Evolutionary conservation across 2,888 invertebrate genomes (phyloP), one percentile per base, ranked within the genome.

Genomic region (Eupeodes latifasciatus): DNA sequence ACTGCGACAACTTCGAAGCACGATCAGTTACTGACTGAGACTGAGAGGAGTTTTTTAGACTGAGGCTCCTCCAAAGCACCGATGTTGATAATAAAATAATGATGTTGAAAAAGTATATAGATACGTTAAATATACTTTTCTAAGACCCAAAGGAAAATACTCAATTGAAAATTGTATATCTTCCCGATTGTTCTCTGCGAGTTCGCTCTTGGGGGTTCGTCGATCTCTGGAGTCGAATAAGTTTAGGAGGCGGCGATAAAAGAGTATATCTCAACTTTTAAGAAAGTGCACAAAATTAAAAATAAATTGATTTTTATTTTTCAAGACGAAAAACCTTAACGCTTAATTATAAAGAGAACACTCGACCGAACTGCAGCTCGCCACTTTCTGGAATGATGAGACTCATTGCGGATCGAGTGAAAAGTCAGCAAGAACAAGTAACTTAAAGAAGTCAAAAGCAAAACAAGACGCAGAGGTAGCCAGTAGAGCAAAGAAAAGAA

Each of bases 301-400:
- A 78, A 75, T 79, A 40, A 34, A 34, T 27, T 14, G 6, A 7
- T 59, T 14, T 59, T 11, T 11, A 12, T 47, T 47, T 47, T 69
- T 82, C 40, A 5, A 55, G 55, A 55, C 14, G 36, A 40, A 88
- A 81, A 88, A 81, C 78, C 78, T 27, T 27, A 27, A 78, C 88
- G 88, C 75, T 74, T 77, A 88, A 74, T 75, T 75, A 27, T 27
- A 88, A 85, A 85, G 78, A 85, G 85, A 88, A 88, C 88, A 79
- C 44, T 78, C 69, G 81, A 88, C 88, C 88, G 88, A 85, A 88
- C 81, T 88, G 88, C 85, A 88, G 85, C 88, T 88, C 88, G 88
- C 85, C 85, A 88, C 88, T 88, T 88, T 88, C 88, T 88, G 88
- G 85, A 88, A 88, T 88, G 85, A 85, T 81, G 85, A 85, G 85